Evolutionary conservation across 2,113 vertebrate species (phyloP), one percentile per base, ranked within the genome.

Genomic region (Phaethornis superciliosus): DNA sequence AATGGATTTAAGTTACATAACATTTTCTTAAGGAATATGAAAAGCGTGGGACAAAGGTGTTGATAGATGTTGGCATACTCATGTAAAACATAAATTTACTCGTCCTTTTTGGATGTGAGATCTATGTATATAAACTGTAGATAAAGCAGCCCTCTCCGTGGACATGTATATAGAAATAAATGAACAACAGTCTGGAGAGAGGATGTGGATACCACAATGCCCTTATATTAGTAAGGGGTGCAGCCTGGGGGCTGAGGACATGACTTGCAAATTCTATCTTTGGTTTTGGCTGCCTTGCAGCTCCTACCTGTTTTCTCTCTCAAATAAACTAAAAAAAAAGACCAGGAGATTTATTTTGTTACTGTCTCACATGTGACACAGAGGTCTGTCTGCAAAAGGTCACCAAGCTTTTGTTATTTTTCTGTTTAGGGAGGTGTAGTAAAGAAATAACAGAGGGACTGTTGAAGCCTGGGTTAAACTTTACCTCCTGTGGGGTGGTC

Each of bases 191-290:
- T 65, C 35, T 70, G n/a, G 44, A 37, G 47, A 47, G 47, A 4
- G 2, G 20, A 28, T 54, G 12, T 35, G 10, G 4, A 22, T 49
- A 49, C 22, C 21, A 49, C 49, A 49, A 9, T 49, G 49, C 49
- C 22, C 49, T n/a, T 9, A 0, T 4, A 0, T 27, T 14, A 18
- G 11, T 32, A 18, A 27, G 40, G 3, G 4, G 20, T 14, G 2
- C 4, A 7, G 67, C 58, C 67, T 17, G 2, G 5, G 47, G 11
- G 19, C 40, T 54, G 62, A 12, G 62, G 47, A 7, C 8, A 4
- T 7, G 27, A 16, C 21, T 69, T 46, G 15, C 21, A 22, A 8
- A 37, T 71, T n/a, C 30, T 7, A 1, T 51, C 37, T 28, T 68
- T 6, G 9, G 10, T 60, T 70, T 44, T 75, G 81, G 2, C 51